Percentiles rank a stretch among this genome's conserved stretches.
Evolutionary conservation across 1,140 invertebrate genomes (phyloP).

Genomic region (Brachionus calyciflorus): DNA sequence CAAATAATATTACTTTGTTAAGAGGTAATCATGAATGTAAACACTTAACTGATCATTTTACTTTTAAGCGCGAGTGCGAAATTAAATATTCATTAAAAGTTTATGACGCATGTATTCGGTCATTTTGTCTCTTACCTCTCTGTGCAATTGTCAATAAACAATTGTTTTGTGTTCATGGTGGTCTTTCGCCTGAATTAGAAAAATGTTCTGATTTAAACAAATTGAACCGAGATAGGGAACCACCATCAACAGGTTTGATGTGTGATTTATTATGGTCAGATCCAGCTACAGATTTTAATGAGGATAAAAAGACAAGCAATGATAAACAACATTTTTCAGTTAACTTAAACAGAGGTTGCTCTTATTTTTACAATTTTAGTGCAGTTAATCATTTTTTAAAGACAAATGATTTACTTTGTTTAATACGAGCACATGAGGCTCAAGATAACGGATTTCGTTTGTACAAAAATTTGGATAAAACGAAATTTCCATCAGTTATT

Average conservation of each 20-base stretch:
- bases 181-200: conserved; percentile 90
- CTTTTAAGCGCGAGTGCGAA: conserved; percentile 55
- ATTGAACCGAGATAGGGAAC: conserved; percentile 6
- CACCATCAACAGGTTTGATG: conserved; percentile 23
- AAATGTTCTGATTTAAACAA: conserved; percentile 11
- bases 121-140: conserved; percentile 49
- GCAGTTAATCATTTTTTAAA: conserved; percentile 33
- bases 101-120: conserved; percentile 51
- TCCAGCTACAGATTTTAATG: conserved; percentile 9
- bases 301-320: background rate
- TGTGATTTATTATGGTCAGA: conserved; percentile 44
- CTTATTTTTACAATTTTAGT: conserved; percentile 37
- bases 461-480: conserved; percentile 99
- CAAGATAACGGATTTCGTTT: conserved; percentile 66
- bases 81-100: conserved; percentile 56
- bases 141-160: conserved; percentile 43
- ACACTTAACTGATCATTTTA: conserved; percentile 50
- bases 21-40: conserved; percentile 54
- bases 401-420: conserved; percentile 34
- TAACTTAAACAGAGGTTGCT: conserved; percentile 40
- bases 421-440: conserved; percentile 44
- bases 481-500: conserved; percentile 98
- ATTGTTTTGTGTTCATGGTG: conserved; percentile 98
- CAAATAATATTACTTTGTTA: conserved; percentile 62
- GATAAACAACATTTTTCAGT: background rate